A percentile compares a stretch with the other conserved stretches of the same genome.
Evolutionary conservation across 1,140 invertebrate species (phyloP).

Genomic region (Rhynchophorus ferrugineus): DNA sequence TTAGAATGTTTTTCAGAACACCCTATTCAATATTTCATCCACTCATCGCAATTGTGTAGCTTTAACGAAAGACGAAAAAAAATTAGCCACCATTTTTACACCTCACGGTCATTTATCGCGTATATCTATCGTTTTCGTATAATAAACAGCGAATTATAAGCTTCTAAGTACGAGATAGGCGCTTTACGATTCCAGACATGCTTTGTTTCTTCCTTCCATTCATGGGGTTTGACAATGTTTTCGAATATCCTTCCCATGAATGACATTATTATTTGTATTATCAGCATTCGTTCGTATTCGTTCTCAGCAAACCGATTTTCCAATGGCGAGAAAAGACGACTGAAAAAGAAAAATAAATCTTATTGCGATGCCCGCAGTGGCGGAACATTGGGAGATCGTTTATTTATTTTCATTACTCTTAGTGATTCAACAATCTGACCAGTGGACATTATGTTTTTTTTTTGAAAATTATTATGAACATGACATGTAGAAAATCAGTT

Average conservation of each 20-base stretch:
- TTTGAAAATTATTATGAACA: too few species aligned
- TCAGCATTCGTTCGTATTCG: constrained; percentile 13
- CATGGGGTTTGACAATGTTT: constrained; percentile 28
- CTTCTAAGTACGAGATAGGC: constrained; percentile 23
- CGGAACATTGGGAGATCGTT: too few species aligned
- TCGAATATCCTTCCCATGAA: constrained; percentile 25
- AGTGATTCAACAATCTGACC: too few species aligned
- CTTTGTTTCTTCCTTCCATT: constrained; percentile 29
- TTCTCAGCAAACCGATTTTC: constrained; percentile 21
- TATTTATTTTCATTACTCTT: too few species aligned
- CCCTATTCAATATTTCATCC: too few species aligned
- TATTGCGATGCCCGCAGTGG: background rate
- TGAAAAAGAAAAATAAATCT: constrained; percentile 15
- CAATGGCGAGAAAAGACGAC: constrained; percentile 15
- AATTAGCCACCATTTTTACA: constrained; percentile 3
- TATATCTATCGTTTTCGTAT: constrained; percentile 21
- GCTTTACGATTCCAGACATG: constrained; percentile 26
- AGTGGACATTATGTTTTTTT: too few species aligned
- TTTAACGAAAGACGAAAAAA: background rate
- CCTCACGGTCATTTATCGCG: constrained; percentile 15
- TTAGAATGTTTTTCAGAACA: background rate
- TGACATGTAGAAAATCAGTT: too few species aligned
- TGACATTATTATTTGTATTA: constrained; percentile 26
- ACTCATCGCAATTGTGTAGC: background rate
- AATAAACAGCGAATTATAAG: constrained; percentile 20